These are phyloP conservation scores for Drosophila nigromelanica DNA, from an alignment of 1,140 invertebrate genomes.

Conservation along the genomic window DNA sequence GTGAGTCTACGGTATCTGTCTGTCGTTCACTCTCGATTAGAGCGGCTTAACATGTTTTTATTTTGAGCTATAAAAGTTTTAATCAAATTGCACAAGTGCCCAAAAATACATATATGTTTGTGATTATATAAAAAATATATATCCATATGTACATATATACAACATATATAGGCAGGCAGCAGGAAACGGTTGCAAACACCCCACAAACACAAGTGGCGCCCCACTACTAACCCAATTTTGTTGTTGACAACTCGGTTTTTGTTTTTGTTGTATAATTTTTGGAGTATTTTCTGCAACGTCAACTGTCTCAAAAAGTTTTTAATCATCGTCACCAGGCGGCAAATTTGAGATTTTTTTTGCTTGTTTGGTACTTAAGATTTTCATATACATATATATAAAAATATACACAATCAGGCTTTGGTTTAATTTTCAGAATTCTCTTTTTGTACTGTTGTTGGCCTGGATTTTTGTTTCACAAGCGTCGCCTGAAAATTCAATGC, in stretches of 20 bases:
- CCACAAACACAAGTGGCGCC: conserved; percentile 5
- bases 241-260: conserved; percentile 38
- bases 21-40: not conserved
- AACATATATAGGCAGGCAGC: not conserved
- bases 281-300: conserved; percentile 63
- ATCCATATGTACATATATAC: not conserved
- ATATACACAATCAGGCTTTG: conserved; percentile 22
- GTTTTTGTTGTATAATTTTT: conserved; percentile 24
- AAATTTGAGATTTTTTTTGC: conserved; percentile 25
- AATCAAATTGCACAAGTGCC: conserved; percentile 75
- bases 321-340: conserved; percentile 66
- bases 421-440: conserved; percentile 17
- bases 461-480: conserved; percentile 53
- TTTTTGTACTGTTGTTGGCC: conserved; percentile 39
- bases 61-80: conserved; percentile 51
- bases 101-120: not conserved
- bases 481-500: conserved; percentile 62
- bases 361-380: conserved; percentile 56
- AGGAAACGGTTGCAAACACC: not conserved
- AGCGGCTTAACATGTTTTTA: not conserved
- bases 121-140: not conserved
- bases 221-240: conserved; percentile 70
- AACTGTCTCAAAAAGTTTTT: conserved; percentile 77
- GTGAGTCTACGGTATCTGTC: not conserved
- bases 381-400: not conserved